Percentiles rank a stretch among this genome's conserved stretches.
phyloP scores from a whole-genome alignment of 2,888 invertebrate genomes.

The Lithophane ornitopus region DNA sequence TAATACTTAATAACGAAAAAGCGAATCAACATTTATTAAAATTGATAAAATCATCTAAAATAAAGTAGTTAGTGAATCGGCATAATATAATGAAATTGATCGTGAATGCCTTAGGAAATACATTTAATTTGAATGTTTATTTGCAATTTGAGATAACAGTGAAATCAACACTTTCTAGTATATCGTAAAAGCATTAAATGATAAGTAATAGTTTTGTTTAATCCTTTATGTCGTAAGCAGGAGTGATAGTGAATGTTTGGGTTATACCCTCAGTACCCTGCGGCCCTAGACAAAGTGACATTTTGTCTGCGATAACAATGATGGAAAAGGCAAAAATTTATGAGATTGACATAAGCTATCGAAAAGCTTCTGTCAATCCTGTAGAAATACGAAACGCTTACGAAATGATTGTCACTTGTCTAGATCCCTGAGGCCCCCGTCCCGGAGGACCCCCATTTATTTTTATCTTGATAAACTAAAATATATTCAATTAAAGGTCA shows the following conservation, averaged over 20 bases:
- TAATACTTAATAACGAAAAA: constrained; percentile 19
- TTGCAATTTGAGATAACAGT: constrained; percentile 33
- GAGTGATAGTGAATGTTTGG: neutral
- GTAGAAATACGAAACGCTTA: too few species aligned
- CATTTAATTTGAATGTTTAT: constrained; percentile 51
- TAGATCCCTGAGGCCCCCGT: too few species aligned
- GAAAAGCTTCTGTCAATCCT: too few species aligned
- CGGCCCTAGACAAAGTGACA: too few species aligned
- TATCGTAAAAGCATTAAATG: constrained; percentile 13
- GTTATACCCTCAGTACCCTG: too few species aligned
- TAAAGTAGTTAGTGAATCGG: constrained; percentile 32
- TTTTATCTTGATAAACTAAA: too few species aligned
- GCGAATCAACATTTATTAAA: constrained; percentile 43
- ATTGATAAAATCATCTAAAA: constrained; percentile 34
- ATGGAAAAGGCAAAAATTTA: too few species aligned
- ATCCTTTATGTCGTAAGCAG: neutral
- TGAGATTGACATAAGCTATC: too few species aligned
- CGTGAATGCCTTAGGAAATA: constrained; percentile 15
- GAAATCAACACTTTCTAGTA: constrained; percentile 57
- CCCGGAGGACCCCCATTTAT: too few species aligned
- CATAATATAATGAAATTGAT: constrained; percentile 53
- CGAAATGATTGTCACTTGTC: too few species aligned
- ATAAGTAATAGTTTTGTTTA: constrained; percentile 19
- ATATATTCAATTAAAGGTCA: too few species aligned
- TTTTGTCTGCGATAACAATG: too few species aligned